Conservation (phyloP, 2,113 vertebrate species). For the Octodon degus region DNA sequence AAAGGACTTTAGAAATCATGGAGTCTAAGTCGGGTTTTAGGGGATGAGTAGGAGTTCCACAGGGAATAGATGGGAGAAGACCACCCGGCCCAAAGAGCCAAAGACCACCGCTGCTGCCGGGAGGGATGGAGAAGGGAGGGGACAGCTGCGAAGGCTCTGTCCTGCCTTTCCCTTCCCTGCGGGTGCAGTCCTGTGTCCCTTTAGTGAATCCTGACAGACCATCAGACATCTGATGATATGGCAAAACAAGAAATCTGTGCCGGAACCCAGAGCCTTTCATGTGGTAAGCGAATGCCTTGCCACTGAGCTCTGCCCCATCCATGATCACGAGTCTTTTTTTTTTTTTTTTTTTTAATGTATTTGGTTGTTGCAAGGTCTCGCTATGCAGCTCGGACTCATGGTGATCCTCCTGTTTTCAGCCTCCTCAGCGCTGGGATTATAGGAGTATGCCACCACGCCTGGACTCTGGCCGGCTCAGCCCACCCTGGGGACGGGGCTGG, state of each 20-base stretch:
- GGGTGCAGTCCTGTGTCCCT: not conserved
- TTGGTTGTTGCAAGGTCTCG: no score
- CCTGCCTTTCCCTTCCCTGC: not conserved
- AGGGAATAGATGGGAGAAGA: not conserved
- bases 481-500: no score
- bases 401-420: no score
- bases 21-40: not conserved
- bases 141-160: rapidly evolving
- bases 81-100: not conserved
- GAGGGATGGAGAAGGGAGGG: not conserved
- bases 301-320: not conserved
- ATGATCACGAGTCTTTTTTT: no score
- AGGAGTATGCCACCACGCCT: no score
- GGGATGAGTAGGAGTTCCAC: conserved; percentile 45
- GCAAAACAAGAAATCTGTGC: not conserved
- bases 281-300: not conserved
- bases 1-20: not conserved
- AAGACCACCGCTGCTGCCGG: not conserved
- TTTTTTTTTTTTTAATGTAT: no score
- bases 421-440: no score
- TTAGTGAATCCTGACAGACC: not conserved
- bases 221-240: not conserved
- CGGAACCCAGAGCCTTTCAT: not conserved
- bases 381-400: no score
- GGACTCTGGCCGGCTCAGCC: no score